These are phyloP conservation scores for Pyralis farinalis DNA, from an alignment of 2,888 invertebrate species.

Conservation along the genomic window DNA sequence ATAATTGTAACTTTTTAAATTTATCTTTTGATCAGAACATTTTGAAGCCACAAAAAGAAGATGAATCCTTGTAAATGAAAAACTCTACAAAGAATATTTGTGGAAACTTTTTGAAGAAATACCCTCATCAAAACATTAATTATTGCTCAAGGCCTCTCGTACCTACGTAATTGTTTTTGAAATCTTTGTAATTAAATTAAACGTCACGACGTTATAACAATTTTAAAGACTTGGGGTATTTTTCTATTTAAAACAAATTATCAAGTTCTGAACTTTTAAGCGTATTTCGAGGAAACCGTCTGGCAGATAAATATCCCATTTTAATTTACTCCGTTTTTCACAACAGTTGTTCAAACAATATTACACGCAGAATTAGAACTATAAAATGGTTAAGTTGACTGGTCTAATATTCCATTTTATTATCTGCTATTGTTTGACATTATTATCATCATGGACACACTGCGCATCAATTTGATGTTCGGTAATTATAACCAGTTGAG, in stretches of 20 bases:
- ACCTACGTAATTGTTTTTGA: neutral
- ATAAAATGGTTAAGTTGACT: no score
- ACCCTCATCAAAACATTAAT: slow-evolving; percentile 38
- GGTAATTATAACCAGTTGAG: no score
- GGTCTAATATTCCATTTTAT: no score
- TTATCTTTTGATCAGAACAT: neutral
- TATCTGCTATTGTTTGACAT: no score
- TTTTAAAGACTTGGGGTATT: slow-evolving; percentile 13
- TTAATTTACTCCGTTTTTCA: no score
- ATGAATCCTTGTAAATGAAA: neutral
- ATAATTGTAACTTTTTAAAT: no score
- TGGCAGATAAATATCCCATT: neutral
- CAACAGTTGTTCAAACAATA: no score
- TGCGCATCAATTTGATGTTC: no score
- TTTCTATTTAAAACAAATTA: slow-evolving; percentile 2
- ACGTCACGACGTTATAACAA: slow-evolving; percentile 14
- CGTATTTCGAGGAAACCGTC: neutral
- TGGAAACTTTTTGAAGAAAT: slow-evolving; percentile 19
- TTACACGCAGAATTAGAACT: no score
- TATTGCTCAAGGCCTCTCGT: slow-evolving; percentile 22
- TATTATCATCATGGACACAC: no score
- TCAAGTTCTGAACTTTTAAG: neutral
- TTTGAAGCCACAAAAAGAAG: neutral
- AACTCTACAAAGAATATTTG: slow-evolving; percentile 15
- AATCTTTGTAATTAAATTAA: slow-evolving; percentile 20